phyloP scores from a whole-genome alignment of 2,888 invertebrate genomes.

The Xestia c-nigrum region DNA sequence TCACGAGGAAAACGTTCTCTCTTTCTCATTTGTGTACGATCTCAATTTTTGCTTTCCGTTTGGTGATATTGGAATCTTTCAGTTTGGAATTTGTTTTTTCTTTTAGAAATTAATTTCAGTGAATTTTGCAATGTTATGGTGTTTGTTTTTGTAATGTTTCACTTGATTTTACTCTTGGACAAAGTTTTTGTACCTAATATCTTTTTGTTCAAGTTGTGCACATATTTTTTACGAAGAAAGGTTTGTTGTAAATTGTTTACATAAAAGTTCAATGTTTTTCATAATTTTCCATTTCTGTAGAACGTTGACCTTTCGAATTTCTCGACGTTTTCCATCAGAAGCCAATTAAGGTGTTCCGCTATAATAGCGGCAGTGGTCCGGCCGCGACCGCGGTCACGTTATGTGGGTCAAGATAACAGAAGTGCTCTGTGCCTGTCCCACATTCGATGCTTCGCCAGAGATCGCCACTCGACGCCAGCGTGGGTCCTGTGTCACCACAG shows the following conservation, averaged over 20 bases:
- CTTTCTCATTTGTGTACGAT: constrained; percentile 66
- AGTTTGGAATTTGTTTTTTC: constrained; percentile 6
- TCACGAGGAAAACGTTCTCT: constrained; percentile 74
- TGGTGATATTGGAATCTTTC: constrained; percentile 24
- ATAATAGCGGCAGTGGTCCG: constrained; percentile 73
- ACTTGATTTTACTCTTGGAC: not conserved
- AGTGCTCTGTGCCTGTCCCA: constrained; percentile 78
- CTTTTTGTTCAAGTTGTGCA: not conserved
- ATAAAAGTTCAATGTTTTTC: constrained; percentile 11
- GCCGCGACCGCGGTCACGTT: constrained; percentile 81
- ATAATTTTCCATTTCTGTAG: constrained; percentile 30
- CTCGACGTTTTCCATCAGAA: constrained; percentile 53
- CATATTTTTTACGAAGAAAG: not conserved
- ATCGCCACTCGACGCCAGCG: constrained; percentile 44
- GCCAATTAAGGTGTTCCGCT: constrained; percentile 81
- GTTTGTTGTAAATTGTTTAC: not conserved
- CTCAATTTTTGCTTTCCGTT: constrained; percentile 27
- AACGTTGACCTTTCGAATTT: constrained; percentile 51
- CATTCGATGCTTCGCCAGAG: constrained; percentile 70
- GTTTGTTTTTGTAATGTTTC: not conserved
- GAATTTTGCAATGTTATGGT: not conserved
- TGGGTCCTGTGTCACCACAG: constrained; percentile 46
- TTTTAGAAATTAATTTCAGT: constrained; percentile 4
- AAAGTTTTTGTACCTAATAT: not conserved
- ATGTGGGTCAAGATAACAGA: constrained; percentile 87